These are phyloP conservation scores for Gymnodraco acuticeps DNA, from an alignment of 2,797 vertebrate genomes.

Conservation along the genomic window DNA sequence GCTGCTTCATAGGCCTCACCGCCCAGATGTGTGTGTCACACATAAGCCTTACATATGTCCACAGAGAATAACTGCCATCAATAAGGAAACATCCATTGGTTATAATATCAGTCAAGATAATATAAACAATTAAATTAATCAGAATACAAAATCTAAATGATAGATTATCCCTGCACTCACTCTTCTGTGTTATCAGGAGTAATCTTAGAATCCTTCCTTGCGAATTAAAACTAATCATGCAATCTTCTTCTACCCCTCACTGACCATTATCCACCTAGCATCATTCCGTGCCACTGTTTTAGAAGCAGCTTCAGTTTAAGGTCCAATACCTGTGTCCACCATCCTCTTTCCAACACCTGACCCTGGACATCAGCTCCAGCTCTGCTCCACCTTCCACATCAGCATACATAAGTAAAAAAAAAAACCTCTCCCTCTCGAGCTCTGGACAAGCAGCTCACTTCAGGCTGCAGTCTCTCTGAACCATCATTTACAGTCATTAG, in stretches of 20 bases:
- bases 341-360: slow-evolving; percentile 18
- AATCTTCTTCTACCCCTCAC: not conserved
- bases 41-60: not conserved
- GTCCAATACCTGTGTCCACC: slow-evolving; percentile 25
- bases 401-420: slow-evolving; percentile 40
- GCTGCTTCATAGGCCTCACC: no score
- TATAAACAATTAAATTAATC: not conserved
- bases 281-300: not conserved
- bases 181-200: no score
- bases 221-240: not conserved
- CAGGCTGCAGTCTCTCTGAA: slow-evolving; percentile 69
- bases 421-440: slow-evolving; percentile 46
- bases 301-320: slow-evolving; percentile 8
- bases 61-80: not conserved
- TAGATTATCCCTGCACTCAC: not conserved
- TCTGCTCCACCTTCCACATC: slow-evolving; percentile 29
- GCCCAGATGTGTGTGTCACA: not conserved
- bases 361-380: slow-evolving; percentile 24
- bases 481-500: slow-evolving; percentile 82
- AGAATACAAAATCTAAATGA: not conserved
- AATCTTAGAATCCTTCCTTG: not conserved
- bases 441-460: slow-evolving; percentile 59
- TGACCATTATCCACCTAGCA: not conserved
- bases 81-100: not conserved
- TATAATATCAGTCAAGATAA: not conserved